Base-by-base conservation (phyloP, 1,140 invertebrate species). In the Ceratoteleas bidentatus region DNA sequence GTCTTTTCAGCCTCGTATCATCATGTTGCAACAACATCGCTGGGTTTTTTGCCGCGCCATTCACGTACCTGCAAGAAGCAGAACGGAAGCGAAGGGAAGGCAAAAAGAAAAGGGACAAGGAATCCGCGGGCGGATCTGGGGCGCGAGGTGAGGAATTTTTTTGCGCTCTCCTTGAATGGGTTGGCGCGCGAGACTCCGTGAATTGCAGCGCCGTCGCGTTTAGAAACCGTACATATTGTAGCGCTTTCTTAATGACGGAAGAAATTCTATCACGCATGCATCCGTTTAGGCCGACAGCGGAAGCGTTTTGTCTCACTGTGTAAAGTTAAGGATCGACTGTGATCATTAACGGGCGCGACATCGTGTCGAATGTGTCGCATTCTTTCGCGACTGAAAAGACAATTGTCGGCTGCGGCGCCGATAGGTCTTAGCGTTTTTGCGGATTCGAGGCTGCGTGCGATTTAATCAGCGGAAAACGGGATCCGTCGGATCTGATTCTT, bases 201-300 rank as follows among this genome's bases (percentile, higher is more conserved):
- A 84, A 82, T 84, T 84, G 47, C 66, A 76, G 50, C 43, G 3
- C 84, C 47, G 68, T 40, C 61, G 73, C 76, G 88, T 83, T 90
- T 90, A 90, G 88, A 89, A 89, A 87, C 58, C 81, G 85, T 85
- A 84, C 83, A 86, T 84, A 88, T 88, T 90, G 88, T 89, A 88
- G 87, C 84, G 88, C 85, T 90, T 90, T 90, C 89, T 90, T 90
- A 90, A 90, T 90, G 89, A 90, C 88, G 89, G 89, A 90, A 90
- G 88, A 90, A 90, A 90, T 90, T 90, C 88, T 90, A 89, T 90
- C 88, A 86, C 88, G 86, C 86, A 85, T 79, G 64, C 85, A 89
- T 90, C 89, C 89, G 88, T 86, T 89, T 90, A 90, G 87, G 85
- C 68, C 84, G 86, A 82, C 84, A 85, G 85, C 84, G 86, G 85